Evolutionary conservation across 2,113 vertebrate species (phyloP), one percentile per base, ranked within the genome.

Genomic region (Otolemur garnettii): DNA sequence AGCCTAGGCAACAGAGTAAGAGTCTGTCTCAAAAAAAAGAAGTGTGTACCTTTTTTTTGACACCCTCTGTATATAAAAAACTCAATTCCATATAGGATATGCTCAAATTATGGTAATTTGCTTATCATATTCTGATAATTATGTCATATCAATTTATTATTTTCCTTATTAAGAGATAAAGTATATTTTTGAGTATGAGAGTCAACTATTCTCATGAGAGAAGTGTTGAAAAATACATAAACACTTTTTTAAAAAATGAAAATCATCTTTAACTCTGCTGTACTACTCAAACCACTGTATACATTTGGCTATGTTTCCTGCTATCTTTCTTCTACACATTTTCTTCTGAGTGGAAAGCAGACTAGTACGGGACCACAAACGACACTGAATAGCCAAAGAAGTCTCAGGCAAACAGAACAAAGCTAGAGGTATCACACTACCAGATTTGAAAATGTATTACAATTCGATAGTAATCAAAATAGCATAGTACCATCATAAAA

Each of bases 111-210:
- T 19, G 26, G 22, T 90, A 26, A 92, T 68, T 94, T 84, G 35
- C 45, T 96, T 69, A 60, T 64, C n/a, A 28, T 24, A 7, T 42
- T 83, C 24, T 45, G 22, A 7, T 72, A 90, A 86, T 77, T 95
- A 57, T 82, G 57, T 24, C 50, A 26, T 53, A 50, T 38, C 62
- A 38, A 42, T 42, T 74, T 24, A 33, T 66, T 95, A 33, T 59
- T 95, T 93, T 79, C n/a, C 72, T 50, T n/a, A 62, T 87, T 69
- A 30, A 71, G 45, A 82, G 74, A 53, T 50, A 45, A 87, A 50
- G 1, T 5, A 12, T 90, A 17, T 82, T 80, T 87, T 15, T 90
- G 28, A 81, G 78, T 84, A 55, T 38, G 68, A 95, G 85, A 78
- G 26, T 88, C 42, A 78, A 59, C 66, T 33, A 66, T 53, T 13